Evolutionary conservation across 2,888 invertebrate species (phyloP), one percentile per base, ranked within the genome.

Genomic region (Deilephila porcellus): DNA sequence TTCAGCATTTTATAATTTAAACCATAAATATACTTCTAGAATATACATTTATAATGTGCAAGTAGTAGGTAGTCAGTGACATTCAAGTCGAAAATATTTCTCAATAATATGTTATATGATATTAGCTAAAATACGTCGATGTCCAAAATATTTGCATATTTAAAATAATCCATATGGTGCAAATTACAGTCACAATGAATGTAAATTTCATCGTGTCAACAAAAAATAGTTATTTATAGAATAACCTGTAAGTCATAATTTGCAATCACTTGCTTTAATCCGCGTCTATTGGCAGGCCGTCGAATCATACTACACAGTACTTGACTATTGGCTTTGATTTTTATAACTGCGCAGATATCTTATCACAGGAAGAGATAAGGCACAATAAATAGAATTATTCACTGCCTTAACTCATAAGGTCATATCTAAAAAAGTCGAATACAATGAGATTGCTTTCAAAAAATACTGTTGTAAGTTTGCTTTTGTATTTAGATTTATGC

Each of bases 361-460:
- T 63, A 72, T 72, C 72, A 63, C 63, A 71, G 52, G 62, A 72
- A 63, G 71, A 62, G 72, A 63, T 72, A 63, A 63, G 52, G n/a
- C 67, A 25, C 14, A 67, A 67, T 52, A 67, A 67, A 67, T 25
- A 25, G 52, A 67, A 52, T 67, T 52, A 67, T 45, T 67, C 67
- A 67, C 14, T 63, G 34, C 25, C 67, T 67, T 45, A 25, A 25
- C 45, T 11, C 67, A 52, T 56, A 63, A 67, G 64, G 20, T 67
- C 64, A 67, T 45, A 14, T 67, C 25, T 67, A 25, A 67, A 67
- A 67, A 25, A 5, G 20, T 17, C 25, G 45, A 20, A 25, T 52
- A 67, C 6, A 67, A 52, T 56, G 56, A 56, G 5, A 52, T 25
- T 45, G n/a, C 11, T 52, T 5, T 20, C 25, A 52, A 5, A 25